Percentiles rank a stretch among this genome's conserved stretches.
These are phyloP conservation scores for Astreopora myriophthalma DNA, from an alignment of 64 coral and sea anemone genomes.

Conservation along the genomic window DNA sequence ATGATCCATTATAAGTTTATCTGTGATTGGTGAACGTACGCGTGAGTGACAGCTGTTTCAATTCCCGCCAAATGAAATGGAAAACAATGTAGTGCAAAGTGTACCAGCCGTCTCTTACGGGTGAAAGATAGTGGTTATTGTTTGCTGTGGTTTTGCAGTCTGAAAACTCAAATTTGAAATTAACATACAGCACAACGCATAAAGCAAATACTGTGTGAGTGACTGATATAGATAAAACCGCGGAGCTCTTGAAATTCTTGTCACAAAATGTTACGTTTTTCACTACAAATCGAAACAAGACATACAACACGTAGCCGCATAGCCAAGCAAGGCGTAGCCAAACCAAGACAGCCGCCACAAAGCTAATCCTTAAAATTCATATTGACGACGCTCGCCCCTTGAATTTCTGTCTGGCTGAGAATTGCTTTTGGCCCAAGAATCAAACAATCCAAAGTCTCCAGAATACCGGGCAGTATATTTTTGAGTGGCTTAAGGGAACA, in stretches of 20 bases:
- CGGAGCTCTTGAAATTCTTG: neutral
- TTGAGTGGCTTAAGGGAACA: too few relatives aligned
- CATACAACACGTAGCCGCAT: too few relatives aligned
- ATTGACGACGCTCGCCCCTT: neutral
- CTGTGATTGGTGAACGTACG: neutral
- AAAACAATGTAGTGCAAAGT: neutral
- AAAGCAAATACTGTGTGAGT: neutral
- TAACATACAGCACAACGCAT: too few relatives aligned
- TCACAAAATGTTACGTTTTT: neutral
- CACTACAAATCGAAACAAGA: neutral
- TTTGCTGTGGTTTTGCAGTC: neutral
- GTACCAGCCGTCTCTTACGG: neutral
- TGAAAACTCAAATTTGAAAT: neutral
- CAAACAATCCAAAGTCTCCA: too few relatives aligned
- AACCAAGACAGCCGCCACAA: too few relatives aligned
- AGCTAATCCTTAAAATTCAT: neutral
- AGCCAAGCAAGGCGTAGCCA: too few relatives aligned
- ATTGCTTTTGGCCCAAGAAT: too few relatives aligned
- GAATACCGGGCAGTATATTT: too few relatives aligned
- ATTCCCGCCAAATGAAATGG: neutral
- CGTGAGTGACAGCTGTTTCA: neutral
- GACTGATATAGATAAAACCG: neutral
- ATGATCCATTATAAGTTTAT: neutral
- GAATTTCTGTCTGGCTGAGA: too few relatives aligned
- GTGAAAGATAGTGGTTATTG: neutral